Base-by-base conservation (phyloP, 2,888 invertebrate species). In the Oeneis ivallda region DNA sequence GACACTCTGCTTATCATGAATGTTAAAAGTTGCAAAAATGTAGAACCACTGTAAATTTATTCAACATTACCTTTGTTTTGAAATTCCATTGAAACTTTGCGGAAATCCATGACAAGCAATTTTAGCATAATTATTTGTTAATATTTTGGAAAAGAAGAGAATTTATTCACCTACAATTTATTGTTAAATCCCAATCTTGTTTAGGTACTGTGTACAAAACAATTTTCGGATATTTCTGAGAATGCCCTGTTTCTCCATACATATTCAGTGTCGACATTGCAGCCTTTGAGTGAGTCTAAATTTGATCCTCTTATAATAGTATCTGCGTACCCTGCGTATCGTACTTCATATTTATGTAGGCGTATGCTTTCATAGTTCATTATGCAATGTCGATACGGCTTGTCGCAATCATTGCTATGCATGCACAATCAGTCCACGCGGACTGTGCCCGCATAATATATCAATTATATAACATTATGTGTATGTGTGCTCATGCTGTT, bases 91-190 rank as follows among this genome's bases (percentile, higher is more conserved):
- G 15, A 41, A 57, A 6, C 34, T 10, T 57, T 50, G 37, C 37
- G 54, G 54, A 37, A 54, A 54, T 54, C 54, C 54, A 54, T 56
- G 56, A 47, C 39, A 47, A 62, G 6, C 19, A 50, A 26, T 50
- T 26, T 47, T 9, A 47, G 47, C 47, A 17, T 15, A 47, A 17
- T 47, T 15, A 47, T 9, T 47, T 47, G 15, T 47, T 5, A 15
- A 49, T 17, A 15, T 32, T 61, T 15, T 39, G 37, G 9, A 37
- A 15, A 9, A 15, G 2, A 17, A 54, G 15, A 37, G 8, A 15
- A 54, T 34, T 45, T 15, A 45, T n/a, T 10, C 19, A 10, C 15
- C 17, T 26, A 19, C n/a, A n/a, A n/a, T 26, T 50, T 26, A 50
- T 50, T 3, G 11, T 50, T 13, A 50, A 10, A 8, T 26, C 13